A percentile compares a stretch with the other conserved stretches of the same genome.
These are phyloP conservation scores for Solenodon paradoxus DNA, from an alignment of 2,113 vertebrate genomes.

Conservation along the genomic window DNA sequence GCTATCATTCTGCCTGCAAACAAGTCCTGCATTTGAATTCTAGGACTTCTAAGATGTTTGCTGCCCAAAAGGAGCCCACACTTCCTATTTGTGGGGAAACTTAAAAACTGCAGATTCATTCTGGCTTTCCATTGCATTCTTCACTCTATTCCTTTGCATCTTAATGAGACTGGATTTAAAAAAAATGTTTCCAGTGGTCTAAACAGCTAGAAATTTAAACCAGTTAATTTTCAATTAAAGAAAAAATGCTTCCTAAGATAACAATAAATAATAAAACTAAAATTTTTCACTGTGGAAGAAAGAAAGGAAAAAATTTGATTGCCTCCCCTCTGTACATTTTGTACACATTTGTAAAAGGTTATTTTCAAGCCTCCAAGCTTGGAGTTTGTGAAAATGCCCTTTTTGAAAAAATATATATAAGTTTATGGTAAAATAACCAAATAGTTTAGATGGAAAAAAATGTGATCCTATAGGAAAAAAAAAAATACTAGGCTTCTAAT, in stretches of 20 bases:
- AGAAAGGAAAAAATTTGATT: slow-evolving; percentile 31
- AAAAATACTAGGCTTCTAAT: slow-evolving; percentile 71
- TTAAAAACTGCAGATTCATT: background rate
- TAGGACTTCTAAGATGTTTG: slow-evolving; percentile 21
- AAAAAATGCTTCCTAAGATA: background rate
- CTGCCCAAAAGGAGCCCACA: background rate
- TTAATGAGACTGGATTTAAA: slow-evolving; percentile 60
- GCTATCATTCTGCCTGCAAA: background rate
- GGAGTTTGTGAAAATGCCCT: slow-evolving; percentile 44
- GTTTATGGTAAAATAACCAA: slow-evolving; percentile 57
- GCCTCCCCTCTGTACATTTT: background rate
- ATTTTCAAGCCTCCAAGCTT: slow-evolving; percentile 37
- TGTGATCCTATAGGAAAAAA: slow-evolving; percentile 12
- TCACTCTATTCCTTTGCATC: slow-evolving; percentile 53
- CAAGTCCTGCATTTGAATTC: background rate
- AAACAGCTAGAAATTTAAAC: slow-evolving; percentile 50
- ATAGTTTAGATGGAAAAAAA: slow-evolving; percentile 50
- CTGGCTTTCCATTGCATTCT: background rate
- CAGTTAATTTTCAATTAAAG: slow-evolving; percentile 33
- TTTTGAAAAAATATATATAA: slow-evolving; percentile 62
- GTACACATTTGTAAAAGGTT: background rate
- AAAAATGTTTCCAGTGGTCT: slow-evolving; percentile 60
- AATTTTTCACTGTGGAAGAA: background rate
- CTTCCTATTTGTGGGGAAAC: slow-evolving; percentile 36
- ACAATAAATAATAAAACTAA: slow-evolving; percentile 11